Percentiles rank a stretch among this genome's conserved stretches.
Evolutionary conservation across 1,140 invertebrate genomes (phyloP).

Genomic region (Drosophila sp.): DNA sequence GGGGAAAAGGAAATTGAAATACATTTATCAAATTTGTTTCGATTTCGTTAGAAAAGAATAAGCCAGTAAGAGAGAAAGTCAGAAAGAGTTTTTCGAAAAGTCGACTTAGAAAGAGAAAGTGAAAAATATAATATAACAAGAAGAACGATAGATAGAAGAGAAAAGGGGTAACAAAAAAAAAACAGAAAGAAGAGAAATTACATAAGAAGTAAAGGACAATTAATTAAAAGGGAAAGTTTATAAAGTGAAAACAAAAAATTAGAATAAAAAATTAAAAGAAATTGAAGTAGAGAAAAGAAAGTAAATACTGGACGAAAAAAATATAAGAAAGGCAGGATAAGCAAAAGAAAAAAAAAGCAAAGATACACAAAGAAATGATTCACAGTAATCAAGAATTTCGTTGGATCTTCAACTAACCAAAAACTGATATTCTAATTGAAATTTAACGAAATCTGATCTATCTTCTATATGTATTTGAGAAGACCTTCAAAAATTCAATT

Average conservation of each 20-base stretch:
- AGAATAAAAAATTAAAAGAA: neutral
- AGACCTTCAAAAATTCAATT: neutral
- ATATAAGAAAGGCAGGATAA: too few relatives aligned
- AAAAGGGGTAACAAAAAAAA: neutral
- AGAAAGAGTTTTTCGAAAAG: neutral
- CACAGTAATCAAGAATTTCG: too few relatives aligned
- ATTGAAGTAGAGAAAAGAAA: neutral
- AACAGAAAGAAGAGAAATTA: neutral
- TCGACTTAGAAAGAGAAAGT: neutral
- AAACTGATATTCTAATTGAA: neutral
- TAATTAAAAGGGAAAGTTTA: too few relatives aligned
- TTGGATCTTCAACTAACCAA: too few relatives aligned
- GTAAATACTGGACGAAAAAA: neutral
- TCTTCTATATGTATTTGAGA: too few relatives aligned
- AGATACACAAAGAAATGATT: neutral
- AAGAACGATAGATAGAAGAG: neutral
- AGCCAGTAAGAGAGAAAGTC: neutral
- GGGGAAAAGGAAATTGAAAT: neutral
- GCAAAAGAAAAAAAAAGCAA: neutral
- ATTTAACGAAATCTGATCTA: neutral
- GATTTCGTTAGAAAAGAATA: slow-evolving; percentile 11
- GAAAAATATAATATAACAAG: neutral
- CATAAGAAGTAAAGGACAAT: neutral
- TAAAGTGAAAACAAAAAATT: too few relatives aligned
- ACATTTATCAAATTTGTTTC: neutral